Conservation (phyloP, 2,888 invertebrate genomes). For the Cheilosia scutellata region DNA sequence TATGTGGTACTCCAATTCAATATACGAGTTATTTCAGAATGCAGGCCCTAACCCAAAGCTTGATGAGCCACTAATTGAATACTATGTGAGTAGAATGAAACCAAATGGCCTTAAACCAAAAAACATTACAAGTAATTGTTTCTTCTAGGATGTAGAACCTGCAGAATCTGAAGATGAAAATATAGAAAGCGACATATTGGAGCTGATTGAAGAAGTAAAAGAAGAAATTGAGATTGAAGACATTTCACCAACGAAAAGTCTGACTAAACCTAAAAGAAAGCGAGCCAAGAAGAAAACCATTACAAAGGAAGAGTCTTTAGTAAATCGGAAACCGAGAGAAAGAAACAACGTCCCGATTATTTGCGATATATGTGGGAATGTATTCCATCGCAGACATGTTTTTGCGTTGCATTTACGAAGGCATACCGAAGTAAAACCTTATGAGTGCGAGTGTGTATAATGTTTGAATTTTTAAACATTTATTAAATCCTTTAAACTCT, state of each 20-base stretch:
- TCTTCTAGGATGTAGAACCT: constrained; percentile 6
- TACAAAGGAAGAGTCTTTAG: neutral
- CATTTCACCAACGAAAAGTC: neutral
- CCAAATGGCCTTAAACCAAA: neutral
- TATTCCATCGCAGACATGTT: constrained; percentile 31
- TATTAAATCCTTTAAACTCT: neutral
- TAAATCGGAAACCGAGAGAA: constrained; percentile 1
- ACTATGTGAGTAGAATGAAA: neutral
- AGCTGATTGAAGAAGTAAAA: neutral
- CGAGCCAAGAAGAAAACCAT: neutral
- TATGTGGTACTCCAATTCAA: neutral
- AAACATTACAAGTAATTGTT: neutral
- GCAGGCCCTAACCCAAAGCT: neutral
- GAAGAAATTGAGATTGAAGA: neutral
- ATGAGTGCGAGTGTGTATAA: constrained; percentile 61
- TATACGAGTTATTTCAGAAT: neutral
- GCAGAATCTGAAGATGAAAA: constrained; percentile 3
- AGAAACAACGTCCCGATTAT: neutral
- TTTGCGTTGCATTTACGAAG: constrained; percentile 47
- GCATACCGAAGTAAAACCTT: constrained; percentile 62
- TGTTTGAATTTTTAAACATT: neutral
- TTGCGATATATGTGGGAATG: constrained; percentile 61
- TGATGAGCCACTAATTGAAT: neutral
- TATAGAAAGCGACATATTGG: neutral
- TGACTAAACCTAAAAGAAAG: constrained; percentile 7